Evolutionary conservation across 2,797 vertebrate genomes (phyloP), one percentile per base, ranked within the genome.

Genomic region (Gadopsis marmoratus): DNA sequence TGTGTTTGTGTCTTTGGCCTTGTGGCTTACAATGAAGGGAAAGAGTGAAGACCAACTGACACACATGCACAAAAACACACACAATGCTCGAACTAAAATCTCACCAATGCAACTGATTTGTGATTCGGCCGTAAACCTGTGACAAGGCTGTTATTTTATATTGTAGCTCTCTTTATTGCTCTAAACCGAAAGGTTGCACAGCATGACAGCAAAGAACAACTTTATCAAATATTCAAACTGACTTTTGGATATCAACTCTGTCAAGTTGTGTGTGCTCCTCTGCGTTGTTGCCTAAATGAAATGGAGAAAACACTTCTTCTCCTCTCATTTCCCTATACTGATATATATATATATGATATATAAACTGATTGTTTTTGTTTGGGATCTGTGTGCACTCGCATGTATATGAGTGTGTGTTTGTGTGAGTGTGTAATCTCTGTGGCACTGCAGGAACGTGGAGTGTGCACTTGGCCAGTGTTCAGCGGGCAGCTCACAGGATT

Each of bases 401-500:
- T 59, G 29, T 54, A 59, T 51, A 59, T 26, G 54, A 45, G 53
- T 76, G 79, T 60, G 23, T 81, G 76, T 83, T 73, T 75, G 73
- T 84, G 84, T 76, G 79, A 65, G 72, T 83, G 76, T 86, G 86
- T 93, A 92, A 94, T 94, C 91, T 90, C 83, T 71, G 80, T 86
- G 82, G 72, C 66, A 66, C 83, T 84, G 74, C 64, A 69, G 86
- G 78, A 89, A 87, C 74, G 75, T 79, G 78, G 85, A 88, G 87
- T 86, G 86, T 90, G 83, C 71, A 83, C 82, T 92, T 95, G 92
- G 91, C 89, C 11, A 33, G 65, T 31, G 65, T 90, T 93, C 92
- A 93, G 82, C 54, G n/a, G 73, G 82, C 88, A 89, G 93, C 87
- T 92, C 92, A 93, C 85, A 78, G 92, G 94, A 94, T 94, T 94